Base-by-base conservation (phyloP, 2,113 vertebrate species). In the Setophaga coronata region DNA sequence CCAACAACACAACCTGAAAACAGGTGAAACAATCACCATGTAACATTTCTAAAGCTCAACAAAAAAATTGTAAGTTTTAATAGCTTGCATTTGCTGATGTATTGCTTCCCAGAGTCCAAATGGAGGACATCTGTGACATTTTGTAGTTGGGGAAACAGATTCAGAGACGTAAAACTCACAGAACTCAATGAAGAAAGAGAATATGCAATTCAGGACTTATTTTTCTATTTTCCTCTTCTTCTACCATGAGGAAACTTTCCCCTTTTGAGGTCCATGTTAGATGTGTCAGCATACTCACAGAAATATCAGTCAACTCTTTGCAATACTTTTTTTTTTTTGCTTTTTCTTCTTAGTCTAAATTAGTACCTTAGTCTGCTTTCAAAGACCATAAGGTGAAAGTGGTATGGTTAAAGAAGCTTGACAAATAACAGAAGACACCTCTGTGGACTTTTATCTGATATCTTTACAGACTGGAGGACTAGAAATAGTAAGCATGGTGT, bases 1-100 rank as follows among this genome's bases (percentile, higher is more conserved):
- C 12, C 33, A 33, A 54, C 7, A 61, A 61, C 4, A 14, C 33
- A 69, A 45, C 6, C 81, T 69, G 36, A 73, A 81, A 95, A 65
- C 16, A 29, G 20, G 21, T 20, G 9, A 29, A 50, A 77, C 7
- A 28, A 67, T 29, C 3, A 73, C 19, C 1, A 1, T 0, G 0
- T 29, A 72, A 70, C 12, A 29, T 29, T 80, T 85, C 24, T 67
- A 40, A 80, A 78, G 21, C 51, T 84, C 43, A 43, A 19, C 10
- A 38, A 14, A 28, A 47, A 28, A 31, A 28, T 5, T 1, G 2
- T 16, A 6, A n/a, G 7, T 36, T 74, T 79, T 53, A 64, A 56
- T 74, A 61, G 3, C 10, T 81, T 89, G 33, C 10, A 64, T 58
- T 94, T 78, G 14, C 50, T 74, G 33, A 71, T 74, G 11, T 3